Base-by-base conservation (phyloP, 2,888 invertebrate genomes). In the Ceraclea dissimilis region DNA sequence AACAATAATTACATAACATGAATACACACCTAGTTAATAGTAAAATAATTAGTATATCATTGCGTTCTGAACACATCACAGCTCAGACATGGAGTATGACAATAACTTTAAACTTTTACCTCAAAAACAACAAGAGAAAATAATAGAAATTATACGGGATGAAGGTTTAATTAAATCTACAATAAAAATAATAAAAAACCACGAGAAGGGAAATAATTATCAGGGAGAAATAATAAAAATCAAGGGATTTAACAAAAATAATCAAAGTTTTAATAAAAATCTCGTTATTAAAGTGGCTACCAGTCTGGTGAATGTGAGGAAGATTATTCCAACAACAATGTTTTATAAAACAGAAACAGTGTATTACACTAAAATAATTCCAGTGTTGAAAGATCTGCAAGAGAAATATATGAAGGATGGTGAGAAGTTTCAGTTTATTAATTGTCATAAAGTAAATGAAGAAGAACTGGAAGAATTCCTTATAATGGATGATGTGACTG, bases 401-500 rank as follows among this genome's bases (percentile, higher is more conserved):
- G 19, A 50, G 2, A 34, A 16, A 10, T 46, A 26, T 46, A 21
- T 53, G 2, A 19, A 49, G 2, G 21, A 47, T 5, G 17, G 18
- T 17, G 48, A 56, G 11, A 33, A 31, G 39, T 43, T 53, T 20
- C 11, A 22, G 46, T 51, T 50, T 22, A 11, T 53, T 1, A 26
- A 56, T 21, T 56, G 52, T 51, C 53, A 56, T 22, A 50, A 47
- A 31, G 31, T 47, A 4, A 10, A 39, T 17, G 2, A n/a, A n/a
- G 21, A 16, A 13, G n/a, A 49, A 2, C 26, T 10, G 13, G 18
- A 56, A n/a, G 67, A 66, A 13, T 65, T 62, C 54, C 49, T 65
- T 8, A 60, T 67, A 58, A 60, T 62, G 31, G 57, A 65, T 20
- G 47, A 60, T 16, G 17, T 57, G 26, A 49, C 8, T 8, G 10